Evolutionary conservation across 2,113 vertebrate species (phyloP), one percentile per base, ranked within the genome.

Genomic region (Etia nguti): DNA sequence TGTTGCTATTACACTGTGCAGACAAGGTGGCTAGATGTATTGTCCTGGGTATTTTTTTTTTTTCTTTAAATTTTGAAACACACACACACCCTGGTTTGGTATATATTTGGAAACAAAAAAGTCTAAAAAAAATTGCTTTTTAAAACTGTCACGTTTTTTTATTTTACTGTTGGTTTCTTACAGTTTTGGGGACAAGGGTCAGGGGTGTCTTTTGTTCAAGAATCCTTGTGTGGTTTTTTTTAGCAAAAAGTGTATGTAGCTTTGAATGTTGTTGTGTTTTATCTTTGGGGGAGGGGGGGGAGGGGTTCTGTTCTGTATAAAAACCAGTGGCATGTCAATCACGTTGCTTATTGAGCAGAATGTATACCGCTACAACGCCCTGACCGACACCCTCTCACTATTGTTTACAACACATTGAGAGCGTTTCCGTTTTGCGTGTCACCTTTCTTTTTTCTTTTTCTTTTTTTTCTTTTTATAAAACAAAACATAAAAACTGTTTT

Each of bases 351-450:
- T 91, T 22, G 46, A 96, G 92, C 93, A 93, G 96, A 96, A 97
- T 96, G 96, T 97, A 96, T 94, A 92, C 92, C 89, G 90, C 95
- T 93, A 94, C 88, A 89, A 93, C 91, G 88, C 92, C 94, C 94
- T 79, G 83, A 89, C 89, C 86, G 73, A 92, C 93, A 79, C 87
- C 92, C 93, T 92, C 93, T 92, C 94, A 82, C 91, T 93, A 91
- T 95, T 96, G 96, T 97, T 96, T 96, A 96, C 95, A 96, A 95
- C 57, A 90, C 88, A 86, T 94, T 81, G 62, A 92, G 87, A 91
- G 92, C 85, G 84, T 95, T 92, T 95, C 86, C 79, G 77, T 94
- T 94, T 87, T 80, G 52, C 68, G 82, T 82, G 82, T 91, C 87
- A 89, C 54, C 84, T 81, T 88, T 86, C 68, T 54, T 79, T 88